Evolutionary conservation across 1,140 invertebrate genomes (phyloP).

Genomic region (Musca domestica): DNA sequence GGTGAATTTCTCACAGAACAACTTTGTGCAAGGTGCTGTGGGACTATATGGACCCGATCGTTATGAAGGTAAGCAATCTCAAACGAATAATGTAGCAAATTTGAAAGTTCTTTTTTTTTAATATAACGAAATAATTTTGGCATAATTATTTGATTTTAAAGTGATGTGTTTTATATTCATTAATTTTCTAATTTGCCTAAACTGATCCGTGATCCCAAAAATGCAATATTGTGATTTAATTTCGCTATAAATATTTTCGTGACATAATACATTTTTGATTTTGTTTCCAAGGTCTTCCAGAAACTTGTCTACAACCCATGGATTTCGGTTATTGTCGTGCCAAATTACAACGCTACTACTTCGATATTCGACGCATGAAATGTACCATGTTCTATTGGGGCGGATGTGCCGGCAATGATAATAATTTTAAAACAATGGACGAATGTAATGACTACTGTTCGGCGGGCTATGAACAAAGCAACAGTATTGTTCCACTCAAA

Average conservation of each 20-base stretch:
- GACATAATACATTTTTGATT: not conserved
- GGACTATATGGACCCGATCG: constrained; percentile 26
- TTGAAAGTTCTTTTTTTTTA: not conserved
- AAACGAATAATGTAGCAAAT: too few species aligned
- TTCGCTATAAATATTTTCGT: constrained; percentile 1
- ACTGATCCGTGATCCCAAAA: not conserved
- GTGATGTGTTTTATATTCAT: not conserved
- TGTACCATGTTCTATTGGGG: constrained; percentile 29
- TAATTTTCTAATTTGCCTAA: not conserved
- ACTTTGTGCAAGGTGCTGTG: constrained; percentile 8
- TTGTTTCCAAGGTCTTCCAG: constrained; percentile 22
- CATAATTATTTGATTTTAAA: not conserved
- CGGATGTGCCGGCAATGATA: constrained; percentile 30
- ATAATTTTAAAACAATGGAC: constrained; percentile 29
- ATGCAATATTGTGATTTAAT: not conserved
- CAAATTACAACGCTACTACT: constrained; percentile 28
- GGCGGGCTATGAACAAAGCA: constrained; percentile 18
- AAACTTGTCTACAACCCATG: constrained; percentile 26
- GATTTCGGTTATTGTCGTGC: constrained; percentile 28
- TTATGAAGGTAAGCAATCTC: constrained; percentile 23
- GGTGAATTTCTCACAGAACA: not conserved
- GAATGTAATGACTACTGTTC: constrained; percentile 28
- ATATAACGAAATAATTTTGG: not conserved
- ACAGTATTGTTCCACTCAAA: constrained; percentile 8
- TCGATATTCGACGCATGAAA: constrained; percentile 27